Evolutionary conservation across 1,140 invertebrate species (phyloP).

Genomic region (Patella vulgata): DNA sequence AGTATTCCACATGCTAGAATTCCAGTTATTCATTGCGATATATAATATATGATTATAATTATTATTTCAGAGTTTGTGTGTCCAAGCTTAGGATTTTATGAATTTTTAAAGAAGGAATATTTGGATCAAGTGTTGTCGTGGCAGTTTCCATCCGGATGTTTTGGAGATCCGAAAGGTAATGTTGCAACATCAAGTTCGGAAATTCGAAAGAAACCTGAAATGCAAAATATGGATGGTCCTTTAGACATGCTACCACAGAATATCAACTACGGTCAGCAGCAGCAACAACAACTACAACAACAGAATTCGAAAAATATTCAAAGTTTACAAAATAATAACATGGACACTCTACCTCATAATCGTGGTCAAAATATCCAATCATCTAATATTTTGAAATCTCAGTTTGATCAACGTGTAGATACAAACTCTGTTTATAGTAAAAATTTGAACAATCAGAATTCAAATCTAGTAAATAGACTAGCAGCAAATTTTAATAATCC

Average conservation of each 20-base stretch:
- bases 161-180: constrained; percentile 32
- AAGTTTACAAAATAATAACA: too few relatives aligned
- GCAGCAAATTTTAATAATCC: too few relatives aligned
- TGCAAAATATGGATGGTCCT: constrained; percentile 1
- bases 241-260: not conserved
- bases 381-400: too few relatives aligned
- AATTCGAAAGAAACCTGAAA: not conserved
- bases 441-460: too few relatives aligned
- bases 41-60: not conserved
- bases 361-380: too few relatives aligned
- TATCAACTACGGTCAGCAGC: not conserved
- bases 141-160: constrained; percentile 55
- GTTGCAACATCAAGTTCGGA: too few relatives aligned
- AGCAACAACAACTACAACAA: constrained; percentile 5
- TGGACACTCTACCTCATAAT: too few relatives aligned
- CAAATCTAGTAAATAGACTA: too few relatives aligned
- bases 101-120: constrained; percentile 54
- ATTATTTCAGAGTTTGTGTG: constrained; percentile 57
- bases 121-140: constrained; percentile 51
- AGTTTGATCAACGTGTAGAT: too few relatives aligned
- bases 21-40: not conserved
- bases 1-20: too few relatives aligned
- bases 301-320: too few relatives aligned
- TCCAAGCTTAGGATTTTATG: constrained; percentile 52
- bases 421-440: too few relatives aligned